Evolutionary conservation across 2,113 vertebrate genomes (phyloP), one percentile per base, ranked within the genome.

Genomic region (Psittacula cyanocephala): DNA sequence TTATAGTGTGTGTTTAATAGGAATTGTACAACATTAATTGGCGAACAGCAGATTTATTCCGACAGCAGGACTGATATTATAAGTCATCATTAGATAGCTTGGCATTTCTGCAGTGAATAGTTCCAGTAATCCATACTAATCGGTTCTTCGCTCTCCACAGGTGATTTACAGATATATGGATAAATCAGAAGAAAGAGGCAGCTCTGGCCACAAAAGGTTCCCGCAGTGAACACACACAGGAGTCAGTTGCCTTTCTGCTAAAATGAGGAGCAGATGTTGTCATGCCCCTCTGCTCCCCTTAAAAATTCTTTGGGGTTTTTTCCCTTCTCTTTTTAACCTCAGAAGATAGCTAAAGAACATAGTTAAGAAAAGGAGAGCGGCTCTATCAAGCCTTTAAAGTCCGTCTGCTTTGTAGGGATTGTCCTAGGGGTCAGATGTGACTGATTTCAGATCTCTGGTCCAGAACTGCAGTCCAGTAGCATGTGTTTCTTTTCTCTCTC

Each of bases 41-140:
- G 93, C 72, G 92, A 94, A 57, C 83, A 96, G 87, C 91, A 96
- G 92, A 96, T 96, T 96, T 96, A 96, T 95, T 97, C 80, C 90
- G 96, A 76, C 93, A 96, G 95, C 83, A 29, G 92, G 86, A 81
- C 90, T 82, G 80, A 79, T 53, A 84, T 13, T 91, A 6, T 91
- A 96, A 95, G 93, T 96, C 92, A 90, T 97, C 92, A 93, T 96
- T 94, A 96, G 93, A 70, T 93, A 86, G 72, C 86, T 87, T 91
- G 93, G 88, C 95, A 91, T 95, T 96, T 97, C 92, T 95, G 95
- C 82, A 88, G 92, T 92, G 95, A 95, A 72, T 86, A 88, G 95
- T 94, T 96, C 90, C 95, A 97, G 95, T 94, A 96, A 96, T 96
- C 95, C 96, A 90, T 95, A 88, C 93, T 96, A 94, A 96, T 96